Percentiles rank a stretch among this genome's conserved stretches.
Evolutionary conservation across 2,113 vertebrate genomes (phyloP).

Genomic region (Rhineura floridana): DNA sequence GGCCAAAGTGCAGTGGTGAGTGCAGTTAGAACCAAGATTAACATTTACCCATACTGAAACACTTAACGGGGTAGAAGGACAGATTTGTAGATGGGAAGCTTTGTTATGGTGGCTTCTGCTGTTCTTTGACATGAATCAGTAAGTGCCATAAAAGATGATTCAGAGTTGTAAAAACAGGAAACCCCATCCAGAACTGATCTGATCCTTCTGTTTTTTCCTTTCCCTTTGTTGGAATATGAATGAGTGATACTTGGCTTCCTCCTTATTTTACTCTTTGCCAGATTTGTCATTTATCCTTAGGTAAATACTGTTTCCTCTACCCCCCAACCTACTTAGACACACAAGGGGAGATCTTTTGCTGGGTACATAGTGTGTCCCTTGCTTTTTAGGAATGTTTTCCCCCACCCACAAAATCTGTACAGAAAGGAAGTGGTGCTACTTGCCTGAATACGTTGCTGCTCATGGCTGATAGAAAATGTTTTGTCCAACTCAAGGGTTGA

Average conservation of each 20-base stretch:
- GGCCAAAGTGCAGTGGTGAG: background rate
- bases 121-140: background rate
- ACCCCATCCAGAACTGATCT: background rate
- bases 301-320: background rate
- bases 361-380: background rate
- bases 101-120: background rate
- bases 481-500: background rate
- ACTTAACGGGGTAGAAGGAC: background rate
- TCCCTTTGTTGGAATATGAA: background rate
- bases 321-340: background rate
- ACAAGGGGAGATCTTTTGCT: background rate
- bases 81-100: conserved; percentile 1
- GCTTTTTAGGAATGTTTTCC: background rate
- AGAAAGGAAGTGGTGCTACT: background rate
- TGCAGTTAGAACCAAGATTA: background rate
- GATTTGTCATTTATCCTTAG: background rate
- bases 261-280: background rate
- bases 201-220: background rate
- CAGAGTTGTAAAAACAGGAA: conserved; percentile 12
- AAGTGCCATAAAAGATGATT: background rate
- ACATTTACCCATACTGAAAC: background rate
- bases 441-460: background rate
- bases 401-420: background rate
- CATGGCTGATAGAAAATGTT: background rate
- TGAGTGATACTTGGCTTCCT: background rate